phyloP scores from a whole-genome alignment of 2,113 vertebrate genomes.

The Panthera leo region DNA sequence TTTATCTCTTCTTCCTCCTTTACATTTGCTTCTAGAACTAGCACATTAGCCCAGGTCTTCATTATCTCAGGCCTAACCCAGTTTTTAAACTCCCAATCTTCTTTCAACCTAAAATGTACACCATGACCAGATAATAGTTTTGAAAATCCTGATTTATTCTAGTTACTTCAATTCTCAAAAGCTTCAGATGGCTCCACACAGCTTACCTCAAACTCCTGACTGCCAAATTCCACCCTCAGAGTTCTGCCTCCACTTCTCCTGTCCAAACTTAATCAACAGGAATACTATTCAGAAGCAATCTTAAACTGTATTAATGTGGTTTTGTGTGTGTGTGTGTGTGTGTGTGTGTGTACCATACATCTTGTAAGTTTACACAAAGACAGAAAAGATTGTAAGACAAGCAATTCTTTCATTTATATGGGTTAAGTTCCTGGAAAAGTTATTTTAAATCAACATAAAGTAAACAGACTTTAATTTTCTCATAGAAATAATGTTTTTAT shows the following conservation, averaged over 20 bases:
- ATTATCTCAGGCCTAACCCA: not conserved
- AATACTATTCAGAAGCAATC: not conserved
- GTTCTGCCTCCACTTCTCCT: not conserved
- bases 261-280: not conserved
- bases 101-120: not conserved
- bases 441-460: conserved; percentile 44
- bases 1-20: not conserved
- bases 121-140: not conserved
- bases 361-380: not conserved
- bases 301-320: not conserved
- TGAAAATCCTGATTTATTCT: not conserved
- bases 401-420: not conserved
- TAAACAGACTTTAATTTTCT: conserved; percentile 15
- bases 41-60: not conserved
- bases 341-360: not conserved
- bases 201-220: not conserved
- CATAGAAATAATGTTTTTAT: not conserved
- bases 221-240: not conserved
- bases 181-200: not conserved
- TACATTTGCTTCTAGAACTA: not conserved
- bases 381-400: not conserved
- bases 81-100: not conserved
- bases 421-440: not conserved
- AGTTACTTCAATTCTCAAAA: conserved; percentile 23
- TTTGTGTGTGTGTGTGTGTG: too few species aligned